phyloP scores from a whole-genome alignment of 1,140 invertebrate genomes.

The Patella vulgata region DNA sequence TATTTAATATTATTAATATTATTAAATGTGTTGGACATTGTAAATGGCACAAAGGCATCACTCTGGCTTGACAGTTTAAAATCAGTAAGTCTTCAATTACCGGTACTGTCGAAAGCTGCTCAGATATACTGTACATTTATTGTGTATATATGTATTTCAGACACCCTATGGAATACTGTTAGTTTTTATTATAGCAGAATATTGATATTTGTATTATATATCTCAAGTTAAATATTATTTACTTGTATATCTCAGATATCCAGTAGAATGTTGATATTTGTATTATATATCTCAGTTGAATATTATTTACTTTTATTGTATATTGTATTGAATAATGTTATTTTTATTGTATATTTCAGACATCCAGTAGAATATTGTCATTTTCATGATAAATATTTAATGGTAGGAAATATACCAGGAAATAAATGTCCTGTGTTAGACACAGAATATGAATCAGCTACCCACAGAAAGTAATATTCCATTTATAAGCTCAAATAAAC shows the following conservation, averaged over 20 bases:
- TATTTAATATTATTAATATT: background rate
- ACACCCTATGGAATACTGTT: conserved; percentile 24
- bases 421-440: conserved; percentile 39
- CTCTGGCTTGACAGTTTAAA: background rate
- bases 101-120: background rate
- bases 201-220: too few species aligned
- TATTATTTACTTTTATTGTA: too few species aligned
- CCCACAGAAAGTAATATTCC: conserved; percentile 46
- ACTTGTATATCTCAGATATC: too few species aligned
- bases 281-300: too few species aligned
- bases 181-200: too few species aligned
- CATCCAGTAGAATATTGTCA: conserved; percentile 45
- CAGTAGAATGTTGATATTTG: too few species aligned
- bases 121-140: background rate
- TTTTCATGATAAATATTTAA: conserved; percentile 42
- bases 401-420: conserved; percentile 52
- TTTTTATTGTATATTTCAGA: conserved; percentile 25
- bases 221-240: too few species aligned
- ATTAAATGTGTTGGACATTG: background rate
- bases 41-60: background rate
- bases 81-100: background rate
- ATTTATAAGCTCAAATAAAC: background rate
- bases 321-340: background rate
- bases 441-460: conserved; percentile 44
- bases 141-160: conserved; percentile 20